These are phyloP conservation scores for Drosophila suzukii DNA, from an alignment of 1,140 invertebrate species.

Conservation along the genomic window DNA sequence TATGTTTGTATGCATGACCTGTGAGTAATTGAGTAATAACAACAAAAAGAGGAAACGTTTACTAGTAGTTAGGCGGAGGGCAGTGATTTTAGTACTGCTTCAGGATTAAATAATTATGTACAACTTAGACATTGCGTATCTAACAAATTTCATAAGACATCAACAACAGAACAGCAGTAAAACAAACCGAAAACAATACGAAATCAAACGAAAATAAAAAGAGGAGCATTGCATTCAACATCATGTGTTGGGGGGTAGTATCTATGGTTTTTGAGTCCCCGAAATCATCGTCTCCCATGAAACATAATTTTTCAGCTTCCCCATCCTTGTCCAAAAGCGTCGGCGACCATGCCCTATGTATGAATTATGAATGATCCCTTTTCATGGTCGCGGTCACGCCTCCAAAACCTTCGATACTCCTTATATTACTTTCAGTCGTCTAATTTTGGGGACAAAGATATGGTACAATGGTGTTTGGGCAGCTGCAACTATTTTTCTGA, in stretches of 20 bases:
- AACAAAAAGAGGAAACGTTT: constrained; percentile 10
- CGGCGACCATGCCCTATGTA: constrained; percentile 21
- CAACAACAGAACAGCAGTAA: constrained; percentile 23
- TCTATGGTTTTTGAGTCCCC: neutral
- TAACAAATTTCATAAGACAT: constrained; percentile 38
- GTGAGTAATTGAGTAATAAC: constrained; percentile 17
- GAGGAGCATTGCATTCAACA: constrained; percentile 27
- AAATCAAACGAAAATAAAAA: constrained; percentile 39
- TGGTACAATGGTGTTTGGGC: neutral
- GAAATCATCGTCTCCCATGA: neutral
- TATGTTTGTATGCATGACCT: constrained; percentile 21
- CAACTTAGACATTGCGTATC: constrained; percentile 23
- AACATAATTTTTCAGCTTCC: neutral
- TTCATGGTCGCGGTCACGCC: constrained; percentile 6
- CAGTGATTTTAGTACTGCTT: constrained; percentile 41
- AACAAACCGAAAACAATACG: constrained; percentile 14
- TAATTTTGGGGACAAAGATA: neutral
- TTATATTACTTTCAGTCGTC: neutral
- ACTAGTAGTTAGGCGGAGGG: constrained; percentile 32
- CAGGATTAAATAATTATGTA: constrained; percentile 41
- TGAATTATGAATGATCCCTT: constrained; percentile 17
- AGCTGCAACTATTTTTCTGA: too few species aligned
- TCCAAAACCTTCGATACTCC: neutral
- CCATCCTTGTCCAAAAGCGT: neutral
- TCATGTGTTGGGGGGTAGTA: constrained; percentile 8